Conservation (phyloP, 1,140 invertebrate genomes). For the Mamestra configurata region DNA sequence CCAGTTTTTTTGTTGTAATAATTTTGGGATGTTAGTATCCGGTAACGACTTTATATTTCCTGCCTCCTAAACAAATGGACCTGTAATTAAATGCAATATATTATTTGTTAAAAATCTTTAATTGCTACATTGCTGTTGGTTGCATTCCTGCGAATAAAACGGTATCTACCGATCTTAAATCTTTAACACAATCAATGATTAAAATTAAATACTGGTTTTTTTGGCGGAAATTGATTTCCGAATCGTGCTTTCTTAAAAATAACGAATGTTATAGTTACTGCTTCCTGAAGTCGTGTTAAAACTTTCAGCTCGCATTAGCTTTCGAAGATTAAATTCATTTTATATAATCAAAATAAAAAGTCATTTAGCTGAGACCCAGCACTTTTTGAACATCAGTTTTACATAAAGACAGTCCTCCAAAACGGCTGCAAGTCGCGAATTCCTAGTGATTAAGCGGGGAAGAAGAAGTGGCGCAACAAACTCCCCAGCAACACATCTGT, state of each 20-base stretch:
- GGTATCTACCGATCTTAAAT: background rate
- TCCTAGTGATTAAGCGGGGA: no score
- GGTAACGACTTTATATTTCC: conserved; percentile 9
- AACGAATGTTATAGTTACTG: background rate
- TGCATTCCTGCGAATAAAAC: conserved; percentile 10
- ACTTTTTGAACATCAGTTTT: no score
- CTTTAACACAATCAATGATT: background rate
- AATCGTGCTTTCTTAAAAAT: background rate
- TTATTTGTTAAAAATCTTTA: conserved; percentile 1
- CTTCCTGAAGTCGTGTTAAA: background rate
- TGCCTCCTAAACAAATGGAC: background rate
- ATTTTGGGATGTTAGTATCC: conserved; percentile 6
- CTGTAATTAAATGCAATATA: conserved; percentile 21
- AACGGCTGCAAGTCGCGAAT: no score
- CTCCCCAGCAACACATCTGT: no score
- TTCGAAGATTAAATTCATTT: no score
- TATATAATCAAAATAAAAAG: no score
- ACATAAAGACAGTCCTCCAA: no score
- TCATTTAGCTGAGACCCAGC: no score
- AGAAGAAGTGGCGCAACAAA: no score
- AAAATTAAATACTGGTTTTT: background rate
- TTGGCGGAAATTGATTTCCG: conserved; percentile 8
- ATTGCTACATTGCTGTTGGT: background rate
- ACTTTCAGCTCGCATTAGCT: no score
- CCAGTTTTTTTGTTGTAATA: conserved; percentile 1